A percentile compares a stretch with the other conserved stretches of the same genome.
Evolutionary conservation across 2,797 vertebrate species (phyloP).

Genomic region (Gila robusta): DNA sequence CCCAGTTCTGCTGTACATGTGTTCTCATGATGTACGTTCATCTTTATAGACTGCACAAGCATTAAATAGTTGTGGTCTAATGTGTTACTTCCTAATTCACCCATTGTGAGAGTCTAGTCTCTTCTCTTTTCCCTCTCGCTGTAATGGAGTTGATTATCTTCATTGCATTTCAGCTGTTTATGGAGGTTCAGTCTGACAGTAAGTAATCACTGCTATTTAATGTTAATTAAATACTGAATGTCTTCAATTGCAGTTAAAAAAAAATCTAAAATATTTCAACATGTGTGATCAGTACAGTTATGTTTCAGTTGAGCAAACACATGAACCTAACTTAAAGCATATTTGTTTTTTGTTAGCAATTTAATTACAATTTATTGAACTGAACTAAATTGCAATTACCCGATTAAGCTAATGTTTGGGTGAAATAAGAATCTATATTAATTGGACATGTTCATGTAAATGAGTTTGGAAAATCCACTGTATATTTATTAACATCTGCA

Average conservation of each 20-base stretch:
- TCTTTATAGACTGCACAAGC: too few species aligned
- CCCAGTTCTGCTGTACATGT: too few species aligned
- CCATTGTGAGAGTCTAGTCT: neutral
- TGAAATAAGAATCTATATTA: too few species aligned
- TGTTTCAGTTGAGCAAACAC: neutral
- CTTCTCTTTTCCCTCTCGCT: neutral
- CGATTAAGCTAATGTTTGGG: neutral
- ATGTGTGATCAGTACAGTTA: neutral
- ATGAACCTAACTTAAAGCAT: neutral
- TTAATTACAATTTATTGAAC: too few species aligned
- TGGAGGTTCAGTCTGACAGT: neutral
- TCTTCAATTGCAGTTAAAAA: neutral
- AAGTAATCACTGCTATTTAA: neutral
- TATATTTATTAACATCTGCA: neutral
- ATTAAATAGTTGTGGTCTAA: neutral
- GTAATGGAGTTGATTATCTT: conserved; percentile 18
- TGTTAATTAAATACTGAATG: too few species aligned
- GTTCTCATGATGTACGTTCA: too few species aligned
- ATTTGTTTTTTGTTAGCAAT: neutral
- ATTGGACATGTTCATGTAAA: neutral
- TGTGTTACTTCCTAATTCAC: neutral
- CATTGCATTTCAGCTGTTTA: neutral
- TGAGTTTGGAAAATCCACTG: neutral
- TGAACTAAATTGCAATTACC: neutral
- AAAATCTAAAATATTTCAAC: neutral